Conservation (phyloP, 2,113 vertebrate species). For the Ranitomeya variabilis region DNA sequence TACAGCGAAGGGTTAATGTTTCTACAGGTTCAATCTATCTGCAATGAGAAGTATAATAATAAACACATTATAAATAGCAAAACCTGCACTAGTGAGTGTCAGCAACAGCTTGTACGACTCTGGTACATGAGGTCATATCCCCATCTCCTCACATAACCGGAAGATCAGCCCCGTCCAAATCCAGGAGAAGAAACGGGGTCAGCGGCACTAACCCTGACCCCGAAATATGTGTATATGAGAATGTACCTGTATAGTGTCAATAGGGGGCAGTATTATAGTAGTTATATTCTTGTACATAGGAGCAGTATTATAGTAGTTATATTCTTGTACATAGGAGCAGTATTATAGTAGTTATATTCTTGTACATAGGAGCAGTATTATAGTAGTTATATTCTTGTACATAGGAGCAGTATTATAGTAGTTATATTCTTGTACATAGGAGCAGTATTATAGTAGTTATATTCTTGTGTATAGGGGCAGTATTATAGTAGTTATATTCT, state of each 20-base stretch:
- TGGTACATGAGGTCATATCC: not conserved
- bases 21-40: not conserved
- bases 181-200: not conserved
- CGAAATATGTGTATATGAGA: too few relatives aligned
- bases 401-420: not conserved
- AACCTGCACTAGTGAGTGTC: not conserved
- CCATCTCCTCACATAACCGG: not conserved
- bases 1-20: not conserved
- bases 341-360: too few relatives aligned
- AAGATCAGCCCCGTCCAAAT: not conserved
- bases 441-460: conserved; percentile 1
- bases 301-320: too few relatives aligned
- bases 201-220: not conserved
- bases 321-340: too few relatives aligned
- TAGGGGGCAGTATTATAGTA: not conserved
- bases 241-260: not conserved
- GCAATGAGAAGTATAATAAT: not conserved
- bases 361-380: too few relatives aligned
- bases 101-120: not conserved
- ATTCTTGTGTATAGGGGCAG: not conserved
- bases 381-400: too few relatives aligned
- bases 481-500: conserved; percentile 16
- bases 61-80: conserved; percentile 23
- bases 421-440: conserved; percentile 1
- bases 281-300: too few relatives aligned